These are phyloP conservation scores for Hephaestus fuliginosus DNA, from an alignment of 2,797 vertebrate species.

Conservation along the genomic window DNA sequence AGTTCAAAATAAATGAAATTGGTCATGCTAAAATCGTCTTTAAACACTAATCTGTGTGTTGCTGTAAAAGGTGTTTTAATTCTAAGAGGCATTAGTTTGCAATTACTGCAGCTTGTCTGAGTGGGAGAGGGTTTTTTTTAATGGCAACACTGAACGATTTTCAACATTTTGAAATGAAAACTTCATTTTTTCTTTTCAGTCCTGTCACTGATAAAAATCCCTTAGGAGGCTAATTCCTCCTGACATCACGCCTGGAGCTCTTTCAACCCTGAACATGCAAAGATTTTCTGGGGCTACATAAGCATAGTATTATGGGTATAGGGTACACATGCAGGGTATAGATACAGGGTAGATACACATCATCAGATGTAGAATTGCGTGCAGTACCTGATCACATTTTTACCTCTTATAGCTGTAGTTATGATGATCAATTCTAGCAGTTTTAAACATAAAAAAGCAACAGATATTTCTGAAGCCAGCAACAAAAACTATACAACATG, in stretches of 20 bases:
- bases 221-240: background rate
- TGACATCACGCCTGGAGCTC: background rate
- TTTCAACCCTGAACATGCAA: background rate
- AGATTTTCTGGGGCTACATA: background rate
- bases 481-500: background rate
- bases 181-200: slow-evolving; percentile 2
- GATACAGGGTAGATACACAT: background rate
- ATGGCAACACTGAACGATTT: background rate
- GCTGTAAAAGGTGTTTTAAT: slow-evolving; percentile 44
- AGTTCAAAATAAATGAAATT: slow-evolving; percentile 52
- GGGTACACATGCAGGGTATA: background rate
- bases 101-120: slow-evolving; percentile 32
- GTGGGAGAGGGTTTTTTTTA: slow-evolving; percentile 17
- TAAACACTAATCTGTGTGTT: slow-evolving; percentile 50
- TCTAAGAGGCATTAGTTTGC: slow-evolving; percentile 42
- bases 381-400: background rate
- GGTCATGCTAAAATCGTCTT: slow-evolving; percentile 52
- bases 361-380: too few species aligned
- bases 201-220: background rate
- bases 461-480: background rate
- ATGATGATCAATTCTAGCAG: background rate
- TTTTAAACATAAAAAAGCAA: background rate
- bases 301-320: background rate
- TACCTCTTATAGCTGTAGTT: background rate
- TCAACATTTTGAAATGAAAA: slow-evolving; percentile 2